These are phyloP conservation scores for Amyelois transitella DNA, from an alignment of 1,140 invertebrate genomes.

Conservation along the genomic window DNA sequence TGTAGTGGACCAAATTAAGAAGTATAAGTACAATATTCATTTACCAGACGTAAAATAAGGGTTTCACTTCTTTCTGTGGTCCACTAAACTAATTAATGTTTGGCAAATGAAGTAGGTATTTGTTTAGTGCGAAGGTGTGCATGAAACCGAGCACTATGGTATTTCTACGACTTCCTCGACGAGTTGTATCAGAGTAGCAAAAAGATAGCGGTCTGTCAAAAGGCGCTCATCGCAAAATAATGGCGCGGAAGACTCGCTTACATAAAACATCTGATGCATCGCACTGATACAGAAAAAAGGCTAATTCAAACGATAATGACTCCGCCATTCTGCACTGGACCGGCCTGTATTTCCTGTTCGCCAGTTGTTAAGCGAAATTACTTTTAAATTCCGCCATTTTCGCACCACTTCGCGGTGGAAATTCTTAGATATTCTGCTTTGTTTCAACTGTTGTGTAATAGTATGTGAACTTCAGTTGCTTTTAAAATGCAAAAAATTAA, in stretches of 20 bases:
- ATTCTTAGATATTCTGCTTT: constrained; percentile 39
- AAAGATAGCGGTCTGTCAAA: too few relatives aligned
- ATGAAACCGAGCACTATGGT: too few relatives aligned
- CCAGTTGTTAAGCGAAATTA: constrained; percentile 44
- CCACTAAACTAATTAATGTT: too few relatives aligned
- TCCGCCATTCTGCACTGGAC: constrained; percentile 27
- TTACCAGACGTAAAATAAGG: too few relatives aligned
- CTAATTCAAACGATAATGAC: constrained; percentile 46
- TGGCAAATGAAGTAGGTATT: too few relatives aligned
- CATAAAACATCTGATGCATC: constrained; percentile 24
- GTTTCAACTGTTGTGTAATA: constrained; percentile 16
- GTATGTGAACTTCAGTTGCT: constrained; percentile 7
- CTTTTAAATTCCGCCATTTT: constrained; percentile 38
- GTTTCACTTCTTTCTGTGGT: too few relatives aligned
- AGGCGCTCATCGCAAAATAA: background rate
- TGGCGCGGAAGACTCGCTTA: constrained; percentile 8
- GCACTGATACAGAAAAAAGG: constrained; percentile 29
- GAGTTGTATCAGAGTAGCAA: too few relatives aligned
- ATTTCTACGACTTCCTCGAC: too few relatives aligned
- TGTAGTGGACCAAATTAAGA: too few relatives aligned
- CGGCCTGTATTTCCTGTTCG: constrained; percentile 60
- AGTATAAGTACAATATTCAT: too few relatives aligned
- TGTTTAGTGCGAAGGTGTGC: too few relatives aligned
- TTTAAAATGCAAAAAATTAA: background rate
- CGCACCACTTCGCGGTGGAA: constrained; percentile 31